phyloP scores from a whole-genome alignment of 2,797 vertebrate genomes.

The Lutjanus argentimaculatus region DNA sequence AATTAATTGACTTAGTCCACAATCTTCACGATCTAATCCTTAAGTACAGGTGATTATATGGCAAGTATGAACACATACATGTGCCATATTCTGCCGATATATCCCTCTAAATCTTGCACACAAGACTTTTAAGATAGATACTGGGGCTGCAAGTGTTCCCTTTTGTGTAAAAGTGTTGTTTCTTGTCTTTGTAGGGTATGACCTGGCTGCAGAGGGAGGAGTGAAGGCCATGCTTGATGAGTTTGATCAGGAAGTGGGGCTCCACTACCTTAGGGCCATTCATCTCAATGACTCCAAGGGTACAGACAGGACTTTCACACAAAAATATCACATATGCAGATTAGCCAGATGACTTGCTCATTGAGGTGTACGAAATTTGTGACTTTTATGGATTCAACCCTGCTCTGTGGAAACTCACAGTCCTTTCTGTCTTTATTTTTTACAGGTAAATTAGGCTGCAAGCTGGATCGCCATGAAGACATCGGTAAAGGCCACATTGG shows the following conservation, averaged over 20 bases:
- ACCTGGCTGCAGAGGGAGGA: slow-evolving; percentile 83
- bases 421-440: not conserved
- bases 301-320: slow-evolving; percentile 33
- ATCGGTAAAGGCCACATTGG: slow-evolving; percentile 87
- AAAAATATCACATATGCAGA: not conserved
- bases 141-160: not conserved
- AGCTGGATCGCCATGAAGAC: slow-evolving; percentile 89
- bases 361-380: not conserved
- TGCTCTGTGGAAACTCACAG: not conserved
- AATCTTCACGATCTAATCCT: too few relatives aligned
- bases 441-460: slow-evolving; percentile 86
- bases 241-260: slow-evolving; percentile 85
- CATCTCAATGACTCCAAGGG: slow-evolving; percentile 91
- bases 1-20: too few relatives aligned
- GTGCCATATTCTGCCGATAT: too few relatives aligned
- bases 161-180: not conserved
- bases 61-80: too few relatives aligned
- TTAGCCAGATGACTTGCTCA: not conserved
- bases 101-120: too few relatives aligned
- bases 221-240: slow-evolving; percentile 83
- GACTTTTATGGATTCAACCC: not conserved
- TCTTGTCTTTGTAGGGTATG: slow-evolving; percentile 77
- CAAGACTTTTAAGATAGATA: too few relatives aligned
- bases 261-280: slow-evolving; percentile 84
- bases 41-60: too few relatives aligned